A percentile compares a stretch with the other conserved stretches of the same genome.
phyloP scores from a whole-genome alignment of 2,888 invertebrate species.

The Leptogaster cylindrica region DNA sequence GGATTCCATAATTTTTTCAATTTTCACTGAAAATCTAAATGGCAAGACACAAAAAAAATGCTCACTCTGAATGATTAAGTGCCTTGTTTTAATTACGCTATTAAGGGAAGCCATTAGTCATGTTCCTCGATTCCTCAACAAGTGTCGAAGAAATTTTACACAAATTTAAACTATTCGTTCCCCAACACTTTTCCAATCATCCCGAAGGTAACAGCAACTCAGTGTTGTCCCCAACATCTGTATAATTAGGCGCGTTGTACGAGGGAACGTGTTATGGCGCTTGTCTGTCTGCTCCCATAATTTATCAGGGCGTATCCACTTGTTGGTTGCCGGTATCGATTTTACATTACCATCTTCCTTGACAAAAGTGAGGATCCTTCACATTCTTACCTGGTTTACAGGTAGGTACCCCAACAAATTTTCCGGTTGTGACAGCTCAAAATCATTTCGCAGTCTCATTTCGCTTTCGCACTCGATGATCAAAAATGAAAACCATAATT shows the following conservation, averaged over 20 bases:
- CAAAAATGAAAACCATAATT: no score
- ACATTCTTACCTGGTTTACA: background rate
- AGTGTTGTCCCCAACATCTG: background rate
- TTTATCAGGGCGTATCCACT: conserved; percentile 45
- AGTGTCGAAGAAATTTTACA: conserved; percentile 1
- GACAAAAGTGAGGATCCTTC: background rate
- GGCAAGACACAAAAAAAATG: no score
- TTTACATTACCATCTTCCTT: conserved; percentile 41
- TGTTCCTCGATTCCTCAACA: conserved; percentile 24
- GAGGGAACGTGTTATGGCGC: conserved; percentile 17
- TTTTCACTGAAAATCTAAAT: no score
- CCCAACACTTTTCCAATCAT: background rate
- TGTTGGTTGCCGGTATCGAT: conserved; percentile 44
- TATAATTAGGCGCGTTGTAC: conserved; percentile 18
- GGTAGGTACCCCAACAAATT: background rate
- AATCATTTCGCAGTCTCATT: background rate
- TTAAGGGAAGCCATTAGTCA: no score
- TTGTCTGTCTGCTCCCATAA: conserved; percentile 40
- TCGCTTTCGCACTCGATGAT: background rate
- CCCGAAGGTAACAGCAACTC: conserved; percentile 14
- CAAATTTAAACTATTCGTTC: background rate
- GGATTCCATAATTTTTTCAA: no score
- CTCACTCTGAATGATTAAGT: no score
- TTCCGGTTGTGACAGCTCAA: conserved; percentile 3
- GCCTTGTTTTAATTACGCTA: no score